Evolutionary conservation across 2,888 invertebrate species (phyloP).

Genomic region (Endotricha flammealis): DNA sequence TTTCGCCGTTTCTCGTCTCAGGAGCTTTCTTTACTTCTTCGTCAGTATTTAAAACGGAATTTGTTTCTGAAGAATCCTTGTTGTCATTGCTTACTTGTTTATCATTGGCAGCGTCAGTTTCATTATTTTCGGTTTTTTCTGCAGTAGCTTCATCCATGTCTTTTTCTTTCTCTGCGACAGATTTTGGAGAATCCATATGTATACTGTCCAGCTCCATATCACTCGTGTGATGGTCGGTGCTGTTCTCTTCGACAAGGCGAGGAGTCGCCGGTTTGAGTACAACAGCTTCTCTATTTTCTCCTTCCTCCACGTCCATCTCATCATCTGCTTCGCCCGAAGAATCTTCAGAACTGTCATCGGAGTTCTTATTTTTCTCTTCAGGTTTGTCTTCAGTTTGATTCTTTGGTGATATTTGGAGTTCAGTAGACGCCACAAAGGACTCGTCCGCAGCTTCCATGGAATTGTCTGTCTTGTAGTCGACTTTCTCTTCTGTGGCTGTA

Average conservation of each 20-base stretch:
- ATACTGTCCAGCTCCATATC: slow-evolving; percentile 73
- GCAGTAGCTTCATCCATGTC: slow-evolving; percentile 50
- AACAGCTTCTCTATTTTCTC: slow-evolving; percentile 59
- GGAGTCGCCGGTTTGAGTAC: slow-evolving; percentile 61
- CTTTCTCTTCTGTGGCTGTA: slow-evolving; percentile 31
- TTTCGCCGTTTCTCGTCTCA: slow-evolving; percentile 47
- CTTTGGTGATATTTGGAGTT: slow-evolving; percentile 28
- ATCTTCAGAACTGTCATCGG: slow-evolving; percentile 77
- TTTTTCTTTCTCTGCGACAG: slow-evolving; percentile 59
- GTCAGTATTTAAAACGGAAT: slow-evolving; percentile 23
- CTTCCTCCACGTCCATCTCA: slow-evolving; percentile 82
- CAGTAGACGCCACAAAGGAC: slow-evolving; percentile 21
- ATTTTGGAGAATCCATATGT: slow-evolving; percentile 70
- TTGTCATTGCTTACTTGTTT: slow-evolving; percentile 21
- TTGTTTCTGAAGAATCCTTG: slow-evolving; percentile 30
- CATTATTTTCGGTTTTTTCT: slow-evolving; percentile 39
- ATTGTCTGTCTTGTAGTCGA: slow-evolving; percentile 50
- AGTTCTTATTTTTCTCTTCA: slow-evolving; percentile 52
- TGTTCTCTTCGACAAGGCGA: slow-evolving; percentile 54
- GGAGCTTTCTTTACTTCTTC: slow-evolving; percentile 39
- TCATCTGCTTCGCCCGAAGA: slow-evolving; percentile 82
- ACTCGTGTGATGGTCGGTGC: slow-evolving; percentile 70
- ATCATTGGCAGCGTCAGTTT: slow-evolving; percentile 25
- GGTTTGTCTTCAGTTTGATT: slow-evolving; percentile 36
- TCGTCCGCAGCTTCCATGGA: slow-evolving; percentile 40